phyloP scores from a whole-genome alignment of 2,113 vertebrate genomes.

The Pavo muticus region DNA sequence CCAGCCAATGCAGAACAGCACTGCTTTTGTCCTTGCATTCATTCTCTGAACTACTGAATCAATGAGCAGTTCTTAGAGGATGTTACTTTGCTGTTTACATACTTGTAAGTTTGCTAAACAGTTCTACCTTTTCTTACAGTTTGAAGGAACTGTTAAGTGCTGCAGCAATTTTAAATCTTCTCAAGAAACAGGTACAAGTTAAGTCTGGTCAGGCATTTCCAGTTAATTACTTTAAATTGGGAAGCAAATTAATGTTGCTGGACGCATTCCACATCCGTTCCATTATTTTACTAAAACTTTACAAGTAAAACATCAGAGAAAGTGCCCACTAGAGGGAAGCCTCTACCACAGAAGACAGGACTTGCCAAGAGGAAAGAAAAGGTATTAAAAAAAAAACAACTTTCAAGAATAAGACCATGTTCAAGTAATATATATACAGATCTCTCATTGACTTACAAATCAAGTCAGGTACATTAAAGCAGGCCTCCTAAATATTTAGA shows the following conservation, averaged over 20 bases:
- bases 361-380: not conserved
- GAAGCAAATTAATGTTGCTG: not conserved
- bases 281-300: not conserved
- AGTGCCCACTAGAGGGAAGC: slow-evolving; percentile 54
- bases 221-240: not conserved
- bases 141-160: not conserved
- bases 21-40: not conserved
- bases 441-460: not conserved
- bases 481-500: not conserved
- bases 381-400: not conserved
- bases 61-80: not conserved
- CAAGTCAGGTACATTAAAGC: not conserved
- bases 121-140: not conserved
- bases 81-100: not conserved
- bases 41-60: not conserved
- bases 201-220: not conserved
- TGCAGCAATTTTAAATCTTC: not conserved
- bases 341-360: not conserved
- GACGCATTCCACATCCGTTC: not conserved
- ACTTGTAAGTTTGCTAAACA: not conserved
- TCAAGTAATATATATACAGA: not conserved
- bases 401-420: not conserved
- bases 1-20: not conserved
- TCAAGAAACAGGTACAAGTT: not conserved
- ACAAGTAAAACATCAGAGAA: not conserved